phyloP scores from a whole-genome alignment of 2,797 vertebrate species.

The Pantherophis alleghaniensis region DNA sequence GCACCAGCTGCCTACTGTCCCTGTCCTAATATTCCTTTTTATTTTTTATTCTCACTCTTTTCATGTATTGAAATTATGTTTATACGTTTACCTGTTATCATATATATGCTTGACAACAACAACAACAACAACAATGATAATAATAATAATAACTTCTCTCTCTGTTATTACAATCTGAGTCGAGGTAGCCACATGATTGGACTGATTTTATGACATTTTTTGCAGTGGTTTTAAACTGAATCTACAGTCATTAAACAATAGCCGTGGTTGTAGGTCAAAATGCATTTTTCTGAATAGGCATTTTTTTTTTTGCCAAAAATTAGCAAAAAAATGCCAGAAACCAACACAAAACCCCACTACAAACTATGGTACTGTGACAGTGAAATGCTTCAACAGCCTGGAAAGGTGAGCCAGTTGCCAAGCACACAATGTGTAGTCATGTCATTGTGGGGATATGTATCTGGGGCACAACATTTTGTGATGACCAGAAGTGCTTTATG shows the following conservation, averaged over 20 bases:
- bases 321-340: background rate
- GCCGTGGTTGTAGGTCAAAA: background rate
- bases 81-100: no score
- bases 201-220: background rate
- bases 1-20: no score
- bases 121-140: no score
- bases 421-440: background rate
- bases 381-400: background rate
- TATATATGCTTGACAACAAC: no score
- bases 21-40: no score
- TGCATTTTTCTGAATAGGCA: background rate
- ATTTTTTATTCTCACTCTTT: no score
- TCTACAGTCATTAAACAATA: background rate
- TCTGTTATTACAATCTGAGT: background rate
- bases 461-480: background rate
- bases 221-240: background rate
- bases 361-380: background rate
- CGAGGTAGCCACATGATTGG: background rate
- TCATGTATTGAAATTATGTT: no score
- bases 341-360: background rate
- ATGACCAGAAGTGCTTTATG: background rate
- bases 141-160: no score
- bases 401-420: background rate
- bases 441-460: background rate
- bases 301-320: background rate